phyloP scores from a whole-genome alignment of 1,140 invertebrate genomes.

The Drusus annulatus region DNA sequence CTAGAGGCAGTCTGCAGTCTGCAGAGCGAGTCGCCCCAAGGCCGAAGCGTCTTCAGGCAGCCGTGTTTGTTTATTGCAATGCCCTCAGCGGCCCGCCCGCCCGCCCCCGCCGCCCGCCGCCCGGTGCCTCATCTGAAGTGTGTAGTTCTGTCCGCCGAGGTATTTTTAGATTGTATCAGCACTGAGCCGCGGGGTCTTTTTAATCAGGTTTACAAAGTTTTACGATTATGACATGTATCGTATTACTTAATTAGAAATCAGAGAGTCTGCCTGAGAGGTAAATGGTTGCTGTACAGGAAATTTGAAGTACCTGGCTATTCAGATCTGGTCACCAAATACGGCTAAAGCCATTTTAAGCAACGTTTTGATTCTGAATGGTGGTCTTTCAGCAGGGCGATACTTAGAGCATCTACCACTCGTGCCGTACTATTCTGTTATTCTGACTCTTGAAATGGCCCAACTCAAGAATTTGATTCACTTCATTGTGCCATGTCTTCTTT shows the following conservation, averaged over 20 bases:
- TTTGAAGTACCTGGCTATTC: too few relatives aligned
- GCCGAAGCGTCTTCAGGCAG: neutral
- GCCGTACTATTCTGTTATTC: too few relatives aligned
- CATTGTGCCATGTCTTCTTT: too few relatives aligned
- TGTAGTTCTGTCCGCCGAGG: neutral
- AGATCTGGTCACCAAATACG: too few relatives aligned
- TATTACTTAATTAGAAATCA: slow-evolving; percentile 19
- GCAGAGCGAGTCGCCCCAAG: neutral
- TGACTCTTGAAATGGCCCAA: too few relatives aligned
- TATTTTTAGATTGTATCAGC: neutral
- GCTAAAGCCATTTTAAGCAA: too few relatives aligned
- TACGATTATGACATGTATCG: neutral
- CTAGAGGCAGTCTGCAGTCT: neutral
- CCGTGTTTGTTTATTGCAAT: neutral
- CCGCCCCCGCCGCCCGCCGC: neutral
- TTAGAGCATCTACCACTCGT: too few relatives aligned
- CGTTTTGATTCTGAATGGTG: too few relatives aligned
- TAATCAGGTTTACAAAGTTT: neutral
- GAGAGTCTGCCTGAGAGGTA: neutral
- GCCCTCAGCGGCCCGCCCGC: neutral
- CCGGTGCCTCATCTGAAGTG: too few relatives aligned
- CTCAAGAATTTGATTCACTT: too few relatives aligned
- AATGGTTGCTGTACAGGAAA: too few relatives aligned
- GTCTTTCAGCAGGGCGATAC: too few relatives aligned
- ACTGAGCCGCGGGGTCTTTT: neutral